These are phyloP conservation scores for Eupeodes latifasciatus DNA, from an alignment of 2,888 invertebrate species.

Conservation along the genomic window DNA sequence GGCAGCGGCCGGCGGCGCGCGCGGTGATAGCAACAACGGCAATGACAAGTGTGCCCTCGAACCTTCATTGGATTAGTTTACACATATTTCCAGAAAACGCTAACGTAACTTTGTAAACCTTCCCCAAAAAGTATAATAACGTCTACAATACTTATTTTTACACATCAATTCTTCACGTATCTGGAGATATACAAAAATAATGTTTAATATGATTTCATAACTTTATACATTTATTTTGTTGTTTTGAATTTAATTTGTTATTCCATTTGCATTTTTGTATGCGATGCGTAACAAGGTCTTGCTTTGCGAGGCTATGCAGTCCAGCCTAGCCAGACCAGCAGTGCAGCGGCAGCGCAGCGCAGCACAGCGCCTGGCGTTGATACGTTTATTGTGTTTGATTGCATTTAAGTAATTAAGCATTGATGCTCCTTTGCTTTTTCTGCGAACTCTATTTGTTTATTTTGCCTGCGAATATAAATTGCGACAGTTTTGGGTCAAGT, in stretches of 20 bases:
- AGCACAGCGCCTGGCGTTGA: constrained; percentile 58
- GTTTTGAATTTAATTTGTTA: constrained; percentile 63
- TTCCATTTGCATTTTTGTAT: constrained; percentile 61
- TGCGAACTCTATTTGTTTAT: constrained; percentile 23
- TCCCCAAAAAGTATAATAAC: not conserved
- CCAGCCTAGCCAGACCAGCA: not conserved
- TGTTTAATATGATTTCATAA: constrained; percentile 61
- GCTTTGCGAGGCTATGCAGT: too few species aligned
- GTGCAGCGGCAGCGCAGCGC: not conserved
- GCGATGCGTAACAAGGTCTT: constrained; percentile 72
- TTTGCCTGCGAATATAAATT: constrained; percentile 61
- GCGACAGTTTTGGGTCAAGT: constrained; percentile 75
- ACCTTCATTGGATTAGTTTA: constrained; percentile 21
- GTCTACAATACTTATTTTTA: not conserved
- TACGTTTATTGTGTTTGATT: constrained; percentile 76
- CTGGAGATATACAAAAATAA: constrained; percentile 16
- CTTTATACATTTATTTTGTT: not conserved
- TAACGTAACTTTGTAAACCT: constrained; percentile 9
- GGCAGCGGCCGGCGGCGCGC: too few species aligned
- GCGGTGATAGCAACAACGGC: not conserved
- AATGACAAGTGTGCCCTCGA: constrained; percentile 29
- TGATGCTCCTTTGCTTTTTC: constrained; percentile 56
- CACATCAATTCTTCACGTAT: constrained; percentile 30
- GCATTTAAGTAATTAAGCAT: constrained; percentile 74
- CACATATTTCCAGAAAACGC: constrained; percentile 12